phyloP scores from a whole-genome alignment of 2,888 invertebrate genomes.

The Nomada flava region DNA sequence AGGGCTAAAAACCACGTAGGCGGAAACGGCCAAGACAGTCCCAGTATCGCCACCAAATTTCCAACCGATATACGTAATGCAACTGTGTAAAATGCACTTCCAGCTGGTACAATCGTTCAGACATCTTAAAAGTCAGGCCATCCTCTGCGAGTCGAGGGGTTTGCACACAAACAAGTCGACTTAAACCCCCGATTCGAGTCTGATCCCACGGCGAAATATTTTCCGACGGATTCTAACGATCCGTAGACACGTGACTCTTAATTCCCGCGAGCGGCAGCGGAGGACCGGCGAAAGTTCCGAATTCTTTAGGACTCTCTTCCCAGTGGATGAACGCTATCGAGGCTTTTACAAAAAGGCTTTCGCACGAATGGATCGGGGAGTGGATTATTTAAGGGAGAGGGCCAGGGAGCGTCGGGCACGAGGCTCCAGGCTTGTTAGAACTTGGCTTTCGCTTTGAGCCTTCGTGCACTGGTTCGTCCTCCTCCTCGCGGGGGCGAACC shows the following conservation, averaged over 20 bases:
- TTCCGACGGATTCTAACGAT: not conserved
- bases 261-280: not conserved
- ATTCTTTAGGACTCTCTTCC: constrained; percentile 53
- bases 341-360: constrained; percentile 60
- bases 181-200: not conserved
- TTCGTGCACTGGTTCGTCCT: constrained; percentile 51
- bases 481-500: constrained; percentile 46
- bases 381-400: constrained; percentile 74
- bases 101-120: too few relatives aligned
- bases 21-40: constrained; percentile 4
- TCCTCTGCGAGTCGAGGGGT: not conserved
- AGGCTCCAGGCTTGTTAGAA: constrained; percentile 73
- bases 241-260: not conserved
- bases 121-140: not conserved
- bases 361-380: constrained; percentile 65
- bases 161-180: not conserved
- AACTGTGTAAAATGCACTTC: too few relatives aligned
- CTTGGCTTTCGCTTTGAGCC: constrained; percentile 73
- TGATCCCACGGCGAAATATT: constrained; percentile 21
- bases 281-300: constrained; percentile 21
- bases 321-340: constrained; percentile 48
- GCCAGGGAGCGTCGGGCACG: constrained; percentile 57
- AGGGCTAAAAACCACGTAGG: not conserved
- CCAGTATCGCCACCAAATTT: not conserved
- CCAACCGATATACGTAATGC: too few relatives aligned